phyloP scores from a whole-genome alignment of 2,888 invertebrate species.

The Ethmia dodecea region DNA sequence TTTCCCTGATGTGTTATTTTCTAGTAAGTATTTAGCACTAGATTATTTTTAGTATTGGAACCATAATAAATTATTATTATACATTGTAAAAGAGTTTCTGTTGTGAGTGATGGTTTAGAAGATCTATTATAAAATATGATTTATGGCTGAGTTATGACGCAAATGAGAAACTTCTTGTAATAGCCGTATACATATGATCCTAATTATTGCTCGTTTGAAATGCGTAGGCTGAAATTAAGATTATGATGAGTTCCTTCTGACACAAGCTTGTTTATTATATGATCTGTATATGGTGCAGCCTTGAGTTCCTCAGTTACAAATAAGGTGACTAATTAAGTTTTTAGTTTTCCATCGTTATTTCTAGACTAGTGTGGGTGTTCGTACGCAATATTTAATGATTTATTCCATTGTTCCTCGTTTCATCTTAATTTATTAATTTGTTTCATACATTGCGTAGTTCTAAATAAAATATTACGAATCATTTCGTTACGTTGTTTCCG shows the following conservation, averaged over 20 bases:
- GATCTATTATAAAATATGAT: too few species aligned
- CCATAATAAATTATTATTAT: too few species aligned
- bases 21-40: too few species aligned
- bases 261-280: slow-evolving; percentile 66
- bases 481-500: too few species aligned
- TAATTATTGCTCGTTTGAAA: slow-evolving; percentile 45
- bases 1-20: too few species aligned
- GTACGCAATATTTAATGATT: slow-evolving; percentile 44
- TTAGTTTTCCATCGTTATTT: slow-evolving; percentile 65
- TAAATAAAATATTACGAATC: neutral
- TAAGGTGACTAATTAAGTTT: slow-evolving; percentile 68
- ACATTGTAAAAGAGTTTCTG: too few species aligned
- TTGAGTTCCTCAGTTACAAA: slow-evolving; percentile 60
- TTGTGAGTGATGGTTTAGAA: too few species aligned
- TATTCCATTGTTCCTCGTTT: slow-evolving; percentile 29
- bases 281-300: slow-evolving; percentile 61
- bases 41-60: too few species aligned
- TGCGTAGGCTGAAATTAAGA: slow-evolving; percentile 62
- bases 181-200: slow-evolving; percentile 15
- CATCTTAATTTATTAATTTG: slow-evolving; percentile 1
- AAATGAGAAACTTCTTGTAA: too few species aligned
- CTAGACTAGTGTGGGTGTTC: slow-evolving; percentile 51
- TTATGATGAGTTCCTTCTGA: slow-evolving; percentile 65
- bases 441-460: neutral
- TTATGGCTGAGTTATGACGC: too few species aligned